These are phyloP conservation scores for Dendrocopos noguchii DNA, from an alignment of 2,113 vertebrate species.

Conservation along the genomic window DNA sequence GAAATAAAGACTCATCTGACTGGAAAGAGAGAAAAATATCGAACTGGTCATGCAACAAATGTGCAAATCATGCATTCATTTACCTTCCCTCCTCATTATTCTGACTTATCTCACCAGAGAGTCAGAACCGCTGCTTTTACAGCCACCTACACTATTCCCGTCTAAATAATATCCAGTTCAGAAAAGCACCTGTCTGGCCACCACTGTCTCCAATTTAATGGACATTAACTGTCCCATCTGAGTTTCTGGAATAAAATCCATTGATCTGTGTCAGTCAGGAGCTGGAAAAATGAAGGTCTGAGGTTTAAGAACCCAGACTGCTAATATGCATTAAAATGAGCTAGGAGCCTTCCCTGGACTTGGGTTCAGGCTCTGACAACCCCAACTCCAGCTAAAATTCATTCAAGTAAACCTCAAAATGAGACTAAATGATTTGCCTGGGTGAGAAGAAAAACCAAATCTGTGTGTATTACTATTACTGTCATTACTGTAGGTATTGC, in stretches of 20 bases:
- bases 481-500: too few relatives aligned
- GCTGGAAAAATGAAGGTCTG: conserved; percentile 20
- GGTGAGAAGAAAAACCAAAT: neutral
- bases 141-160: neutral
- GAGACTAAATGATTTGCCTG: neutral
- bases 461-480: neutral
- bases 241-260: conserved; percentile 22
- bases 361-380: neutral
- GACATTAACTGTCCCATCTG: conserved; percentile 13
- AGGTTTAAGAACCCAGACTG: neutral
- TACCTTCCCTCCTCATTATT: neutral
- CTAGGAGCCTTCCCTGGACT: neutral
- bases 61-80: neutral
- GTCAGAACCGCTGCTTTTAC: neutral
- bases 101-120: neutral
- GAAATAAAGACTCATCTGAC: neutral
- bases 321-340: conserved; percentile 4
- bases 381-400: neutral
- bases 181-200: neutral
- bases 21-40: neutral
- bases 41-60: neutral
- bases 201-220: neutral
- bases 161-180: neutral
- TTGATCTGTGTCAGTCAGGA: conserved; percentile 34
- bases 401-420: neutral